phyloP scores from a whole-genome alignment of 1,140 invertebrate species.

The Tribolium castaneum region DNA sequence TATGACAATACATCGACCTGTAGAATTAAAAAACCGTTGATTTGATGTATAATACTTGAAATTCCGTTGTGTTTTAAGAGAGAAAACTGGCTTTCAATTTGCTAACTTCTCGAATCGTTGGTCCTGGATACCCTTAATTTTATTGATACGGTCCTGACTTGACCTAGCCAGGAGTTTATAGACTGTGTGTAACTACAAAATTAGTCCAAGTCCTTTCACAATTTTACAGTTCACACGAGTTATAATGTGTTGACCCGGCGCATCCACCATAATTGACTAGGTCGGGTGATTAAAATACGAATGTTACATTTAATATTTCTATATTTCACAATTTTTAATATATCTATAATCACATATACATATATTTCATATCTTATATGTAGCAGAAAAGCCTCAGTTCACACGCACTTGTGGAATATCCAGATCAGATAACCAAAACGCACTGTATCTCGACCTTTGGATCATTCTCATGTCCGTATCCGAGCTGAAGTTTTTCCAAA shows the following conservation, averaged over 20 bases:
- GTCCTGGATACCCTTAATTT: no score
- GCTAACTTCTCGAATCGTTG: no score
- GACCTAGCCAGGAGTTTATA: no score
- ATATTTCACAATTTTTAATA: constrained; percentile 61
- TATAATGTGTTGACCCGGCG: not conserved
- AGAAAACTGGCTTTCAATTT: no score
- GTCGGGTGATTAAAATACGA: not conserved
- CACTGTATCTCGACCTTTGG: not conserved
- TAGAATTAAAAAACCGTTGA: no score
- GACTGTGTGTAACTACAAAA: no score
- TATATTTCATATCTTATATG: constrained; percentile 55
- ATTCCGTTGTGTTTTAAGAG: no score
- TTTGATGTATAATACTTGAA: no score
- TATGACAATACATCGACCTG: no score
- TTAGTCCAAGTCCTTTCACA: no score
- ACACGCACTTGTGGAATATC: not conserved
- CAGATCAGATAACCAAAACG: not conserved
- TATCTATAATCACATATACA: constrained; percentile 61
- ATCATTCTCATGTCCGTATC: not conserved
- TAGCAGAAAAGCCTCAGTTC: constrained; percentile 25
- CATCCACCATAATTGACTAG: not conserved
- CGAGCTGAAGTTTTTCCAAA: constrained; percentile 36
- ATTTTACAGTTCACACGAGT: no score
- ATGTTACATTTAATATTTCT: constrained; percentile 60
- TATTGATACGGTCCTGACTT: no score